These are phyloP conservation scores for Sphaerodactylus townsendi DNA, from an alignment of 2,113 vertebrate genomes.

Conservation along the genomic window DNA sequence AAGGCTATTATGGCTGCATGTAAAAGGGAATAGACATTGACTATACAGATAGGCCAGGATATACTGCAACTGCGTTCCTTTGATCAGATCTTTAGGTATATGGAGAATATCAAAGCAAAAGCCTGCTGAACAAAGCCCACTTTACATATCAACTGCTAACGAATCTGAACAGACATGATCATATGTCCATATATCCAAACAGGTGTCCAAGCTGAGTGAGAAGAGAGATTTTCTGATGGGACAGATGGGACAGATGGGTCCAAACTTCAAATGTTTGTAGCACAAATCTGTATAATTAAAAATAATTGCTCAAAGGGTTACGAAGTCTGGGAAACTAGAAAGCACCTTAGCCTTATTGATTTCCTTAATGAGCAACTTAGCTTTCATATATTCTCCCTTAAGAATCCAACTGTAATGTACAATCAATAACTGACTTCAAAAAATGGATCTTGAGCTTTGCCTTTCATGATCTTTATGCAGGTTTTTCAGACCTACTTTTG, in stretches of 20 bases:
- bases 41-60: not conserved
- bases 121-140: not conserved
- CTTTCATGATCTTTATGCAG: not conserved
- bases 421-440: not conserved
- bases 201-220: not conserved
- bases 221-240: not conserved
- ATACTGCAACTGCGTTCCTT: not conserved
- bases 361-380: not conserved
- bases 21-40: not conserved
- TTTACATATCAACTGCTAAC: not conserved
- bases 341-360: slow-evolving; percentile 1
- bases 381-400: not conserved
- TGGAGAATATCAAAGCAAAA: not conserved
- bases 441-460: slow-evolving; percentile 1
- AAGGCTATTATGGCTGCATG: not conserved
- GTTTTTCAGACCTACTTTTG: not conserved
- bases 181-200: not conserved
- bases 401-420: not conserved
- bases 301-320: not conserved
- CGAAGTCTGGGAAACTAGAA: not conserved
- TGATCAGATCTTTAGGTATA: not conserved
- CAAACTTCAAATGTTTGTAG: not conserved
- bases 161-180: not conserved
- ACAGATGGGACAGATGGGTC: rapidly evolving
- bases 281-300: not conserved